phyloP scores from a whole-genome alignment of 2,113 vertebrate species.

The Craseonycteris thonglongyai region DNA sequence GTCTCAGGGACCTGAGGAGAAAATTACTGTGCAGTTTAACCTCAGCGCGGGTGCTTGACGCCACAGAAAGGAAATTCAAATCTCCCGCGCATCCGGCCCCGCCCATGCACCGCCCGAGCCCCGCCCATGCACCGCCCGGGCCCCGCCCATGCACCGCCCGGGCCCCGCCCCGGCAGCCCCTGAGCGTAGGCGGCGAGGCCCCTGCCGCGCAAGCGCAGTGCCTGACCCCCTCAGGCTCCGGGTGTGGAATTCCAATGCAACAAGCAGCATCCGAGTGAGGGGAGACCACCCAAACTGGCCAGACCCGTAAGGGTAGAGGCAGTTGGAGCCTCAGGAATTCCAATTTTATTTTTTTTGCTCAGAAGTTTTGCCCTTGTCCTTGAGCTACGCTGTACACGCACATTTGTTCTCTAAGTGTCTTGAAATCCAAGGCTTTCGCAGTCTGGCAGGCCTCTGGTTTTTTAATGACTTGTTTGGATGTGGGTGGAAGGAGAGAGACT shows the following conservation, averaged over 20 bases:
- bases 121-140: background rate
- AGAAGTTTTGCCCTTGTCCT: background rate
- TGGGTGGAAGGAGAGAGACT: too few relatives aligned
- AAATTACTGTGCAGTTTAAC: rapidly evolving
- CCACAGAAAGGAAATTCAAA: background rate
- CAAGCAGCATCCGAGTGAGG: rapidly evolving
- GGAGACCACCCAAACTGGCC: rapidly evolving
- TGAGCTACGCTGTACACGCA: background rate
- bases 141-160: too few relatives aligned
- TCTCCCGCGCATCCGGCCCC: background rate
- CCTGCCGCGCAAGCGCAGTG: background rate
- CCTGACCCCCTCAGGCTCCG: rapidly evolving
- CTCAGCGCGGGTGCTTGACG: rapidly evolving
- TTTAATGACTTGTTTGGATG: background rate
- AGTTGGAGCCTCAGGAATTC: background rate
- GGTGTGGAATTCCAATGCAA: rapidly evolving
- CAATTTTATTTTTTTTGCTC: background rate
- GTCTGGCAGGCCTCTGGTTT: background rate
- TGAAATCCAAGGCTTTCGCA: background rate
- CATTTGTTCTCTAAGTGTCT: background rate
- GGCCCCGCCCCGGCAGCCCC: rapidly evolving
- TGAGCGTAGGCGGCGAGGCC: rapidly evolving
- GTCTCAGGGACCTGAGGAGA: rapidly evolving
- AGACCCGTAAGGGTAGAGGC: too few relatives aligned
- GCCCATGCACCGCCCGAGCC: rapidly evolving